A percentile compares a stretch with the other conserved stretches of the same genome.
These are phyloP conservation scores for Piaya cayana DNA, from an alignment of 2,113 vertebrate species.

Conservation along the genomic window DNA sequence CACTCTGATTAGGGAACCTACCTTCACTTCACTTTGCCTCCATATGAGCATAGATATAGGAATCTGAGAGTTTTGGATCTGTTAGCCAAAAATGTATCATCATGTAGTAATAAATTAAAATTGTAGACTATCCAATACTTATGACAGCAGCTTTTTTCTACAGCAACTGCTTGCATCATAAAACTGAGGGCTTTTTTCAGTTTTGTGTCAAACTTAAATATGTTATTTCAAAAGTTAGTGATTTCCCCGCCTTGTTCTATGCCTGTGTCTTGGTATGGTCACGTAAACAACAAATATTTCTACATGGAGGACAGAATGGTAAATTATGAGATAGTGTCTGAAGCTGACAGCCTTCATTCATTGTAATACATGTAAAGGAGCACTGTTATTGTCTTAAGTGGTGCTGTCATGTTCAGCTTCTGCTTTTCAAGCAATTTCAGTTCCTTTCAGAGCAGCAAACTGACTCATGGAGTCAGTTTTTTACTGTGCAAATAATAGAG, in stretches of 20 bases:
- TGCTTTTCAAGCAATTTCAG: not conserved
- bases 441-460: not conserved
- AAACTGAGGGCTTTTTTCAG: not conserved
- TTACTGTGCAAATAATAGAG: not conserved
- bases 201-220: not conserved
- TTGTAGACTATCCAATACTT: not conserved
- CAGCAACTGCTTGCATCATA: not conserved
- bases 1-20: not conserved
- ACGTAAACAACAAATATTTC: not conserved
- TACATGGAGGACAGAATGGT: not conserved
- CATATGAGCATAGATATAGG: not conserved
- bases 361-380: not conserved
- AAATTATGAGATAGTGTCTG: not conserved
- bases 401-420: not conserved
- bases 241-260: not conserved
- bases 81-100: not conserved
- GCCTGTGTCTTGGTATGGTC: not conserved
- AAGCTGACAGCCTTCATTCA: slow-evolving; percentile 13
- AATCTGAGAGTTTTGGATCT: not conserved
- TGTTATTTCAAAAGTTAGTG: not conserved
- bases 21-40: not conserved
- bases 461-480: not conserved
- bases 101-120: not conserved
- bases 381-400: not conserved
- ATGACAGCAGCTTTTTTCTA: not conserved